phyloP scores from a whole-genome alignment of 2,797 vertebrate species.

The Hafferia zeledoni region DNA sequence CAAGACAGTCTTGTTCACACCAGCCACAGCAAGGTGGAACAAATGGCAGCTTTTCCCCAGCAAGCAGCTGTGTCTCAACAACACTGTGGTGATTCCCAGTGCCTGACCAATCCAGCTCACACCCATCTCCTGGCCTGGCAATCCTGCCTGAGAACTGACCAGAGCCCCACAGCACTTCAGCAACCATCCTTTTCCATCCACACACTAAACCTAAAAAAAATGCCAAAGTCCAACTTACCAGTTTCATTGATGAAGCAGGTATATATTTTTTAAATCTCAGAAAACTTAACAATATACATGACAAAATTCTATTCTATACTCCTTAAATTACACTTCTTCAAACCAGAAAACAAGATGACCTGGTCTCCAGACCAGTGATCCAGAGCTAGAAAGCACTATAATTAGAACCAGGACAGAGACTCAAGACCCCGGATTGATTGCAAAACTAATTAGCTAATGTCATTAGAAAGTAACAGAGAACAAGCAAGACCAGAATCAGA shows the following conservation, averaged over 20 bases:
- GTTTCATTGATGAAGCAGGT: not conserved
- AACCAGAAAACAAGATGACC: not conserved
- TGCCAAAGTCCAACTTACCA: not conserved
- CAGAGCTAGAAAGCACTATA: slow-evolving; percentile 19
- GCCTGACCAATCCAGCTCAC: fast-evolving
- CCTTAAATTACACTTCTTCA: not conserved
- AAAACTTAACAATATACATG: not conserved
- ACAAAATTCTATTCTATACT: not conserved
- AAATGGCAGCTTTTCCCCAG: not conserved
- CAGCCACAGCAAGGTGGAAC: not conserved
- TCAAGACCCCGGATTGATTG: not conserved
- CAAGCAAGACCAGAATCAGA: slow-evolving; percentile 17
- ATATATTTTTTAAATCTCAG: not conserved
- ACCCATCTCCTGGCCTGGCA: not conserved
- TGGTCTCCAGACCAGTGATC: not conserved
- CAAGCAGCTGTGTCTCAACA: fast-evolving
- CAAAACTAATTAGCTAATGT: slow-evolving; percentile 49
- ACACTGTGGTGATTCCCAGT: not conserved
- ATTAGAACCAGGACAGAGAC: slow-evolving; percentile 12
- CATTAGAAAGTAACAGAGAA: slow-evolving; percentile 45
- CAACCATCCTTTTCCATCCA: not conserved
- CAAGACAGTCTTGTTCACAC: not conserved
- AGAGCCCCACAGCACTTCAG: not conserved
- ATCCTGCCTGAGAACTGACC: not conserved
- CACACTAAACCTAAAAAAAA: not conserved